Evolutionary conservation across 2,888 invertebrate genomes (phyloP).

Genomic region (Vesta saturnalis): DNA sequence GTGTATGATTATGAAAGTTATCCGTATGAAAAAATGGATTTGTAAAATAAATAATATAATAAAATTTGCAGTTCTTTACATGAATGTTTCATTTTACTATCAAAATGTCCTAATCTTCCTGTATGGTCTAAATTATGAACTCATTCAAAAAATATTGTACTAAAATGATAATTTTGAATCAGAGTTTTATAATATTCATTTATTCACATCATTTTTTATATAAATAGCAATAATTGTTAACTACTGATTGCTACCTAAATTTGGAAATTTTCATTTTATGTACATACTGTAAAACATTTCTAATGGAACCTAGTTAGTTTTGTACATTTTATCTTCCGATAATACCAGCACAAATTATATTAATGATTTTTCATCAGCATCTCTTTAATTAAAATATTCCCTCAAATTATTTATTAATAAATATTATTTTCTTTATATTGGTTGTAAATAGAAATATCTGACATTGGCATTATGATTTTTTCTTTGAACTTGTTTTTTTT

Average conservation of each 20-base stretch:
- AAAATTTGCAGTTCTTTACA: background rate
- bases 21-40: too few relatives aligned
- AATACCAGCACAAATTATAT: slow-evolving; percentile 15
- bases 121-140: slow-evolving; percentile 11
- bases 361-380: slow-evolving; percentile 9
- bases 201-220: background rate
- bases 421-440: slow-evolving; percentile 4
- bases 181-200: background rate
- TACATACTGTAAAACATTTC: background rate
- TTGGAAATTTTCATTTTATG: slow-evolving; percentile 7
- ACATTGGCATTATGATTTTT: slow-evolving; percentile 8
- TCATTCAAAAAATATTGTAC: slow-evolving; percentile 1
- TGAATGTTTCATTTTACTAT: too few relatives aligned
- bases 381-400: slow-evolving; percentile 5
- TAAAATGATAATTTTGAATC: slow-evolving; percentile 3
- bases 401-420: slow-evolving; percentile 22
- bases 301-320: slow-evolving; percentile 13
- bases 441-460: slow-evolving; percentile 12
- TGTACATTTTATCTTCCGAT: slow-evolving; percentile 17
- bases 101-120: background rate
- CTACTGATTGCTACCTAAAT: background rate
- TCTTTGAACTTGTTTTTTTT: background rate
- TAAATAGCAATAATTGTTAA: background rate
- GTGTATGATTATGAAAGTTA: too few relatives aligned
- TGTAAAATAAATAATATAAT: too few relatives aligned